Conservation (phyloP, 35 echinoderm and acorn worm species). For the Diadema setosum region DNA sequence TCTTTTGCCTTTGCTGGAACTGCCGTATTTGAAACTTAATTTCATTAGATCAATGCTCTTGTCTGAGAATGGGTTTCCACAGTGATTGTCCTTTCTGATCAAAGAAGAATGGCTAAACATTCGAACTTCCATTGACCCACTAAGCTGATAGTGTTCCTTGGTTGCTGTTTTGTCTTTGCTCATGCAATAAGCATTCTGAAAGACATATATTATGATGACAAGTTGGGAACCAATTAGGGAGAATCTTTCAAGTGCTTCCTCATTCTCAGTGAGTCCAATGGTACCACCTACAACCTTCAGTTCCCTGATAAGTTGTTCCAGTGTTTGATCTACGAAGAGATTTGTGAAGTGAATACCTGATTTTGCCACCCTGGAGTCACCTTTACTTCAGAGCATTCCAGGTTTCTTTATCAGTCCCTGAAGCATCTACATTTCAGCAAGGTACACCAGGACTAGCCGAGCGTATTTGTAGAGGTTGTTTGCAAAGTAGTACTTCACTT, state of each 20-base stretch:
- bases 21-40: background rate
- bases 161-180: background rate
- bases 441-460: slow-evolving; percentile 28
- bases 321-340: slow-evolving; percentile 8
- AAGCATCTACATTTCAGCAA: slow-evolving; percentile 38
- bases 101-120: slow-evolving; percentile 28
- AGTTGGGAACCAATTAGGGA: background rate
- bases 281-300: slow-evolving; percentile 1
- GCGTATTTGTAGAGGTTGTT: slow-evolving; percentile 60
- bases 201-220: background rate
- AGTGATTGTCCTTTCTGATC: slow-evolving; percentile 21
- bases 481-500: slow-evolving; percentile 32
- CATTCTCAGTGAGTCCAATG: slow-evolving; percentile 35
- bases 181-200: background rate
- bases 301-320: slow-evolving; percentile 15
- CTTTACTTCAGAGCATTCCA: slow-evolving; percentile 27
- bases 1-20: background rate
- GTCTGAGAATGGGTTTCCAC: slow-evolving; percentile 43
- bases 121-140: slow-evolving; percentile 36
- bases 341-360: slow-evolving; percentile 37
- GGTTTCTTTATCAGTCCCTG: slow-evolving; percentile 31
- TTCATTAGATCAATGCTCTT: background rate
- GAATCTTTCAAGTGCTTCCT: background rate
- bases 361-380: slow-evolving; percentile 22
- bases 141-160: slow-evolving; percentile 29